A percentile compares a stretch with the other conserved stretches of the same genome.
Evolutionary conservation across 2,113 vertebrate genomes (phyloP).

Genomic region (Clarias magur): DNA sequence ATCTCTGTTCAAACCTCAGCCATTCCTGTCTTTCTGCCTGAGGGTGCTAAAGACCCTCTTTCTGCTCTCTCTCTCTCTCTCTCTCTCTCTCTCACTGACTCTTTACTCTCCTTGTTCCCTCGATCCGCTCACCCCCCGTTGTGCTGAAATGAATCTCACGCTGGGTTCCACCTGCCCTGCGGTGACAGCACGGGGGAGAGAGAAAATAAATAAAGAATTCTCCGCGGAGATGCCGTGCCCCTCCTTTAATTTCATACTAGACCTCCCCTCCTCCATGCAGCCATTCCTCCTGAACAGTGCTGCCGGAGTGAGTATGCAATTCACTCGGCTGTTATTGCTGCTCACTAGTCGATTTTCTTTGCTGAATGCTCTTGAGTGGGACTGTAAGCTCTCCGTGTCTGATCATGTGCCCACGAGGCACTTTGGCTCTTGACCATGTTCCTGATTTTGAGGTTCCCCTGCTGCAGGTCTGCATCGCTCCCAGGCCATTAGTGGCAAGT

Average conservation of each 20-base stretch:
- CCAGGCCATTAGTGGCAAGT: slow-evolving; percentile 3
- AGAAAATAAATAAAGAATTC: slow-evolving; percentile 47
- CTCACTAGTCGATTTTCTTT: slow-evolving; percentile 46
- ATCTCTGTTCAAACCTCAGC: slow-evolving; percentile 17
- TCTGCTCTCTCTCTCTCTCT: slow-evolving; percentile 15
- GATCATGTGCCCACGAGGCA: slow-evolving; percentile 38
- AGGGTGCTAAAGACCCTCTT: slow-evolving; percentile 46
- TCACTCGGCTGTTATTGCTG: slow-evolving; percentile 47
- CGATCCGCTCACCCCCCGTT: background rate
- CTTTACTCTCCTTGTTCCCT: slow-evolving; percentile 30
- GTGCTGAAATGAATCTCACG: slow-evolving; percentile 48
- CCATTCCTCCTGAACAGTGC: slow-evolving; percentile 43
- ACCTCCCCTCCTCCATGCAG: slow-evolving; percentile 15
- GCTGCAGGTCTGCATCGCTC: slow-evolving; percentile 10
- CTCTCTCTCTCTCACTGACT: slow-evolving; percentile 28
- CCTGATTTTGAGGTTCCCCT: background rate
- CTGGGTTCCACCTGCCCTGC: slow-evolving; percentile 42
- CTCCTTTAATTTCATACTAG: slow-evolving; percentile 56
- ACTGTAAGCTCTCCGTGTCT: slow-evolving; percentile 40
- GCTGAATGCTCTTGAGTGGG: slow-evolving; percentile 40
- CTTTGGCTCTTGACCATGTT: slow-evolving; percentile 33
- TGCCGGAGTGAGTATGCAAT: slow-evolving; percentile 37
- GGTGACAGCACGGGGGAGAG: slow-evolving; percentile 38
- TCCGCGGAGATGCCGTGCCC: background rate
- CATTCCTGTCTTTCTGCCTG: slow-evolving; percentile 43